phyloP scores from a whole-genome alignment of 1,140 invertebrate genomes.

The Orchesella cincta region DNA sequence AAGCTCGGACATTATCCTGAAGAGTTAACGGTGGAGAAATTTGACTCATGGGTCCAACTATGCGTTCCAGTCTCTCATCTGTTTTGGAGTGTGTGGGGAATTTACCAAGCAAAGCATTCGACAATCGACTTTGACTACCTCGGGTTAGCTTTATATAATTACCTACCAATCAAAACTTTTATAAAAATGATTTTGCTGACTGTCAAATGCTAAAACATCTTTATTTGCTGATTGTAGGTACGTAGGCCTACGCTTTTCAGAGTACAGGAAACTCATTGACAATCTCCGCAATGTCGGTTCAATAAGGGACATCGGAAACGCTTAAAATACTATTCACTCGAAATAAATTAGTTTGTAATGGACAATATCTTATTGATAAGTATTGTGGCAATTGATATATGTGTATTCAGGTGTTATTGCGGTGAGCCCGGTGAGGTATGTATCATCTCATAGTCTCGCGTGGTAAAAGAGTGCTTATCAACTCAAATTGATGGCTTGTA shows the following conservation, averaged over 20 bases:
- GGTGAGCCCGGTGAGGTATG: too few species aligned
- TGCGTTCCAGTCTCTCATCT: slow-evolving; percentile 73
- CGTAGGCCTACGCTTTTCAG: slow-evolving; percentile 13
- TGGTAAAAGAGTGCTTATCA: too few species aligned
- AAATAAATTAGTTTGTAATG: too few species aligned
- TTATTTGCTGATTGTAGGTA: slow-evolving; percentile 15
- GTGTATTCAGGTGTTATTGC: too few species aligned
- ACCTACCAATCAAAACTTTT: not conserved
- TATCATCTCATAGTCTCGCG: too few species aligned
- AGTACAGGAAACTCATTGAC: slow-evolving; percentile 23
- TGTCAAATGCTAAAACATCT: not conserved
- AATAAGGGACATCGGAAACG: too few species aligned
- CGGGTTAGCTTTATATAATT: slow-evolving; percentile 62
- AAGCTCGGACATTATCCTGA: not conserved
- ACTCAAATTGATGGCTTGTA: too few species aligned
- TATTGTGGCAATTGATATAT: too few species aligned
- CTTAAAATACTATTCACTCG: too few species aligned
- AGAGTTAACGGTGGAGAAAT: slow-evolving; percentile 59
- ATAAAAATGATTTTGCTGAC: not conserved
- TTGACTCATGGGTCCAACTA: slow-evolving; percentile 58
- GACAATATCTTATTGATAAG: too few species aligned
- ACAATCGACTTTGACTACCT: slow-evolving; percentile 92
- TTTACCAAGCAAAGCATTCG: slow-evolving; percentile 87
- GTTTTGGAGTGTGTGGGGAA: slow-evolving; percentile 89
- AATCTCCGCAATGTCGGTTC: not conserved